Percentiles rank a stretch among this genome's conserved stretches.
Evolutionary conservation across 1,140 invertebrate species (phyloP).

Genomic region (Cotesia chilonis): DNA sequence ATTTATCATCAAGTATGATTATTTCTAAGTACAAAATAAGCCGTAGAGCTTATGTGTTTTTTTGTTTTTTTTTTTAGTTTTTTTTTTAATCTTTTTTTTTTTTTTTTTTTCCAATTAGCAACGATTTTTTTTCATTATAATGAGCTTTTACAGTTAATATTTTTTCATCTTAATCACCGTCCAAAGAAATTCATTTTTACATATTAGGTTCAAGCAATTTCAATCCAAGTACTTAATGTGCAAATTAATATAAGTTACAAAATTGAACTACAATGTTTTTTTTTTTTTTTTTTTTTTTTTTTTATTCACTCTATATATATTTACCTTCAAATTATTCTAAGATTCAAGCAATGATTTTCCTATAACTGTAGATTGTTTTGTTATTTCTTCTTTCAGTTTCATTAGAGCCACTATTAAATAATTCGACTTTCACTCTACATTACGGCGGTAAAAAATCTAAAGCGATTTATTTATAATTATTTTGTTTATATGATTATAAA

Average conservation of each 20-base stretch:
- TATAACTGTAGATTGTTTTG: background rate
- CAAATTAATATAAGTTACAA: too few relatives aligned
- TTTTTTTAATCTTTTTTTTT: too few relatives aligned
- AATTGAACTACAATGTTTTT: too few relatives aligned
- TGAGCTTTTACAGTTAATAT: background rate
- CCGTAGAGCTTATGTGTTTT: conserved; percentile 60
- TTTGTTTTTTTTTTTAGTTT: conserved; percentile 34
- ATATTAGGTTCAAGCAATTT: background rate
- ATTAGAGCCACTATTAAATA: conserved; percentile 9
- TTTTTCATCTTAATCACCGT: background rate
- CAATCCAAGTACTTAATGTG: too few relatives aligned
- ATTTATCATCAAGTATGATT: conserved; percentile 50
- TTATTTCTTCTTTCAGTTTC: background rate
- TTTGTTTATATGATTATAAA: background rate
- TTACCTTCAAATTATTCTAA: too few relatives aligned
- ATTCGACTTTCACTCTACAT: conserved; percentile 7
- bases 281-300: too few relatives aligned
- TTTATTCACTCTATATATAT: too few relatives aligned
- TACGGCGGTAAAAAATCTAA: conserved; percentile 36
- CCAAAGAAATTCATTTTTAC: background rate
- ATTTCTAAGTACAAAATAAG: conserved; percentile 66
- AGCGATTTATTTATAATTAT: conserved; percentile 18
- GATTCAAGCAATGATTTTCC: too few relatives aligned
- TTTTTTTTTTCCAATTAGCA: conserved; percentile 49
- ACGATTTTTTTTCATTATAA: conserved; percentile 28